phyloP scores from a whole-genome alignment of 2,797 vertebrate species.

The Toxotes lorentzi region DNA sequence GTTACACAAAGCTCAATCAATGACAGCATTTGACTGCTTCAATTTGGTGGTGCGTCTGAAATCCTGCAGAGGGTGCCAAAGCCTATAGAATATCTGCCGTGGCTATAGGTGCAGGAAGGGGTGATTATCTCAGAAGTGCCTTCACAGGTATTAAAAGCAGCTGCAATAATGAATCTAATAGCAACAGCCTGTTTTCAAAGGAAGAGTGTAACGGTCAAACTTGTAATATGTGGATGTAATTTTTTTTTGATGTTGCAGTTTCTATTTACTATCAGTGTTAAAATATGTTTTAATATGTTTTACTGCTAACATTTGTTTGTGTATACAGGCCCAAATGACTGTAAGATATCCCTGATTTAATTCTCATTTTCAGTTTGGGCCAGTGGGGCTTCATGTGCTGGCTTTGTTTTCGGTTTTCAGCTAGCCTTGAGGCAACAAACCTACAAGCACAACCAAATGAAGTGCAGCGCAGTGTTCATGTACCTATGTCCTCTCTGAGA shows the following conservation, averaged over 20 bases:
- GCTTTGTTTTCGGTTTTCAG: neutral
- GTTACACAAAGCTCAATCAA: neutral
- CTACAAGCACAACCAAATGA: slow-evolving; percentile 25
- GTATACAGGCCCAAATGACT: neutral
- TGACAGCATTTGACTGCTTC: neutral
- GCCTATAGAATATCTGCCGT: slow-evolving; percentile 65
- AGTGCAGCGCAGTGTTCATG: neutral
- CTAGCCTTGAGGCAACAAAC: slow-evolving; percentile 17
- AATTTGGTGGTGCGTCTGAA: slow-evolving; percentile 44
- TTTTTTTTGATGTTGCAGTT: neutral
- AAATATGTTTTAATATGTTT: neutral
- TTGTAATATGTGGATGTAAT: neutral
- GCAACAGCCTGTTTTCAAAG: no score
- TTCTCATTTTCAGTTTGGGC: slow-evolving; percentile 38
- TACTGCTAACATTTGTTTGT: neutral
- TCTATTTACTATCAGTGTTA: neutral
- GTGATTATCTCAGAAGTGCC: slow-evolving; percentile 2
- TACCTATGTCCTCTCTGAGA: slow-evolving; percentile 24
- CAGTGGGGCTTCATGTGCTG: slow-evolving; percentile 1
- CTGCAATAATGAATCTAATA: neutral
- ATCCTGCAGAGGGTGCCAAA: slow-evolving; percentile 82
- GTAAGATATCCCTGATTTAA: slow-evolving; percentile 44
- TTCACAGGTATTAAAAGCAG: neutral
- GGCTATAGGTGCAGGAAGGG: neutral
- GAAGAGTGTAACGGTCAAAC: neutral